Conservation (phyloP, 2,797 vertebrate species). For the Lepus townsendii region DNA sequence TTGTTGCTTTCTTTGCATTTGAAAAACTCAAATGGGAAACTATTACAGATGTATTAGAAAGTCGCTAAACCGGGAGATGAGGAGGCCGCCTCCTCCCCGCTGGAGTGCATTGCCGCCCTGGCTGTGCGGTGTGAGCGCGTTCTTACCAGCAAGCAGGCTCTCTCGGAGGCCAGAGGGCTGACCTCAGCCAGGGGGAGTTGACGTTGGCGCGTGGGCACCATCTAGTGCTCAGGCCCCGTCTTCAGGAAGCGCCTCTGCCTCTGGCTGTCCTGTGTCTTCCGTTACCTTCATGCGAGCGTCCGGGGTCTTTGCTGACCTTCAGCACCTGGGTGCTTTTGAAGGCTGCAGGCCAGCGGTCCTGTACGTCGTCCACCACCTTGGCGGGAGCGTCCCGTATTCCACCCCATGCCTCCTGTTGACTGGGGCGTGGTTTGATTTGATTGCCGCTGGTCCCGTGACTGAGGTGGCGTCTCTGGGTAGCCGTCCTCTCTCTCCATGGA, state of each 20-base stretch:
- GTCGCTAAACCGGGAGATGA: no score
- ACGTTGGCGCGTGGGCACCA: fast-evolving
- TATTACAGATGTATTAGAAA: neutral
- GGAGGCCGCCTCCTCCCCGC: no score
- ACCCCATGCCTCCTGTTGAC: neutral
- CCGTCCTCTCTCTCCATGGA: no score
- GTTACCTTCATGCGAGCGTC: neutral
- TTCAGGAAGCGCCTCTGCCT: no score
- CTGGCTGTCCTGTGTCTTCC: neutral
- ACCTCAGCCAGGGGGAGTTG: neutral
- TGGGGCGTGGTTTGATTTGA: neutral
- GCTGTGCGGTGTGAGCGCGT: neutral
- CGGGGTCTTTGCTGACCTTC: neutral
- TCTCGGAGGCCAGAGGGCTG: neutral
- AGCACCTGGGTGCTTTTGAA: neutral
- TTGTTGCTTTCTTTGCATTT: constrained; percentile 39
- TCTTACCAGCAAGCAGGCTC: neutral
- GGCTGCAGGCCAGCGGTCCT: neutral
- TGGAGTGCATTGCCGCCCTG: no score
- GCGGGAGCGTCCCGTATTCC: no score
- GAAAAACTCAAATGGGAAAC: neutral
- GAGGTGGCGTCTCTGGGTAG: neutral
- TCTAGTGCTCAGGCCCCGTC: neutral
- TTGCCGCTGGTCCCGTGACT: neutral
- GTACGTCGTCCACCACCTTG: neutral